These are phyloP conservation scores for Corythornis leucogaster DNA, from an alignment of 2,797 vertebrate species.

Conservation along the genomic window DNA sequence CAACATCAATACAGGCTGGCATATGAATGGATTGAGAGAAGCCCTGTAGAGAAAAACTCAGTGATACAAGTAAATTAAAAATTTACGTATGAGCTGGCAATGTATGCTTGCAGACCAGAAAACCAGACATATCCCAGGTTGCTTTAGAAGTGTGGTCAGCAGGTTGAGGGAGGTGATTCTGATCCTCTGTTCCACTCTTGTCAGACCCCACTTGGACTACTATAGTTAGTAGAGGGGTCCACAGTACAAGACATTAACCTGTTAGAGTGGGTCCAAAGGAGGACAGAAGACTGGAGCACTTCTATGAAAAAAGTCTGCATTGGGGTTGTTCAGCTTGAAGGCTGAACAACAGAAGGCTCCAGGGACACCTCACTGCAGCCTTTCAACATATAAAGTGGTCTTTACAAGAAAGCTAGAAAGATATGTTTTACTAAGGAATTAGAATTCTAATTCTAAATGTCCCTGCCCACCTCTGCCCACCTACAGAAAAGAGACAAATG, in stretches of 20 bases:
- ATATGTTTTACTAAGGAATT: not conserved
- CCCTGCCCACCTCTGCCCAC: no score
- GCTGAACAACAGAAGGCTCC: not conserved
- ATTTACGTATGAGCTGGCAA: not conserved
- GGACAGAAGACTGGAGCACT: not conserved
- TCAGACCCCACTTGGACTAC: not conserved
- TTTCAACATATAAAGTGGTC: not conserved
- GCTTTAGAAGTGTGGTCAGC: not conserved
- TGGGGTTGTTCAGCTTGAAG: not conserved
- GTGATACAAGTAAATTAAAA: not conserved
- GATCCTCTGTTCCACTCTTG: rapidly evolving
- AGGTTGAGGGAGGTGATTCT: not conserved
- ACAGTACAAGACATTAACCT: not conserved
- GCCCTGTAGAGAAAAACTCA: not conserved
- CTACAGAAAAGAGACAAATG: no score
- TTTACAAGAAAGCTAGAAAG: not conserved
- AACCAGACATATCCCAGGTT: not conserved
- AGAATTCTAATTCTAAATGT: no score
- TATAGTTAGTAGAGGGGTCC: not conserved
- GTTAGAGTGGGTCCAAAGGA: not conserved
- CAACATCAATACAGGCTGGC: no score
- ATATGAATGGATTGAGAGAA: not conserved
- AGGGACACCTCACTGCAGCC: not conserved
- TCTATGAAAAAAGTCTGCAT: not conserved
- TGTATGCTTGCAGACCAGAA: rapidly evolving